Evolutionary conservation across 2,888 invertebrate species (phyloP), one percentile per base, ranked within the genome.

Genomic region (Pachliopta kotzebuea): DNA sequence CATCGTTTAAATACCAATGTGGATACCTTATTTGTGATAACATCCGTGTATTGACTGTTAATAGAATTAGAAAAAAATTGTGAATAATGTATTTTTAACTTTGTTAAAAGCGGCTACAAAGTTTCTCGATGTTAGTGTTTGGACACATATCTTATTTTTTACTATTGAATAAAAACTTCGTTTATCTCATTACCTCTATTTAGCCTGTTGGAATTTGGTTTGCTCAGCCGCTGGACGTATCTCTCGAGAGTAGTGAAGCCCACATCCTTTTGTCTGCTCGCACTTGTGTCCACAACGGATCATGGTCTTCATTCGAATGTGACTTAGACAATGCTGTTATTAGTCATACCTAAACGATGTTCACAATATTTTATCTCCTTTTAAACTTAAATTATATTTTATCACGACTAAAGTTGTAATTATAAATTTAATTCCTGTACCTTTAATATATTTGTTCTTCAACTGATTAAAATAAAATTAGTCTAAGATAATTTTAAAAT

Each of bases 171-270:
- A 14, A 52, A 23, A 52, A 52, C 50, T 14, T 29, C 60, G 70
- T 79, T 77, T 75, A 74, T 76, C 78, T 84, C 85, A 85, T 86
- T 84, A 85, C 69, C 71, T 70, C 80, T 81, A 80, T 85, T 84
- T 76, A 78, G 75, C 74, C 24, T 58, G 66, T 71, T 69, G 83
- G 86, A 79, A 85, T 87, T 81, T 67, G 69, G 85, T 88, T 87
- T 86, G 81, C 79, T 78, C 86, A 88, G 86, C 80, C 85, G 86
- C 74, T 31, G 72, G 72, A 63, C 60, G 65, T 74, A 81, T 85
- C 84, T 84, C 82, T 66, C 68, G 79, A 80, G 82, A 83, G 68
- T 56, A 68, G 69, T 56, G 78, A 75, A 74, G 70, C 71, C 77
- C 74, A 77, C 80, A 88, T 88, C 87, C 83, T 81, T 83, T 87